These are phyloP conservation scores for Procavia capensis DNA, from an alignment of 2,113 vertebrate species.

Conservation along the genomic window DNA sequence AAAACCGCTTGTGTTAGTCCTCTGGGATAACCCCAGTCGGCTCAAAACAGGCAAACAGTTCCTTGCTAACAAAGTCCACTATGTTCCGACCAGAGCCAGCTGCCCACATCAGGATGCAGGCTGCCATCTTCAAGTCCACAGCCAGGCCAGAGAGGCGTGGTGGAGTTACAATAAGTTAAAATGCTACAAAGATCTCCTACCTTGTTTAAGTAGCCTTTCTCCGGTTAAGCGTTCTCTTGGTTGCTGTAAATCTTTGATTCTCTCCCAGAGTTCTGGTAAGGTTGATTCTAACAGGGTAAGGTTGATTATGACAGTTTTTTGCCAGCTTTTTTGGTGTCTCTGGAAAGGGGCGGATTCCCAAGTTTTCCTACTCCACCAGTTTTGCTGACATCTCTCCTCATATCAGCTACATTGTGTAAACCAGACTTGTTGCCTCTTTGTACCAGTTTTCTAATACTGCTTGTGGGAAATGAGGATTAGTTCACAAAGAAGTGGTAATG, in stretches of 20 bases:
- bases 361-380: not conserved
- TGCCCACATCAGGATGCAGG: not conserved
- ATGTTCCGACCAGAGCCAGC: not conserved
- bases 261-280: slow-evolving; percentile 2
- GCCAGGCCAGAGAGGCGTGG: not conserved
- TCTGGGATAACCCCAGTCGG: not conserved
- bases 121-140: not conserved
- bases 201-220: slow-evolving; percentile 2
- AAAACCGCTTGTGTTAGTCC: slow-evolving; percentile 17
- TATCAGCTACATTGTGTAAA: slow-evolving; percentile 42
- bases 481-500: slow-evolving; percentile 44
- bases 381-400: not conserved
- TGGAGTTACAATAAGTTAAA: slow-evolving; percentile 37
- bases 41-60: slow-evolving; percentile 20
- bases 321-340: not conserved
- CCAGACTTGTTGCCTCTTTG: slow-evolving; percentile 19
- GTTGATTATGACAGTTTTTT: slow-evolving; percentile 7
- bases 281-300: not conserved
- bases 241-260: not conserved
- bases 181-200: not conserved
- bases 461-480: slow-evolving; percentile 25
- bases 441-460: not conserved
- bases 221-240: not conserved
- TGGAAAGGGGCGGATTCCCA: not conserved
- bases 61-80: not conserved